Evolutionary conservation across 2,113 vertebrate genomes (phyloP), one percentile per base, ranked within the genome.

Genomic region (Charina bottae): DNA sequence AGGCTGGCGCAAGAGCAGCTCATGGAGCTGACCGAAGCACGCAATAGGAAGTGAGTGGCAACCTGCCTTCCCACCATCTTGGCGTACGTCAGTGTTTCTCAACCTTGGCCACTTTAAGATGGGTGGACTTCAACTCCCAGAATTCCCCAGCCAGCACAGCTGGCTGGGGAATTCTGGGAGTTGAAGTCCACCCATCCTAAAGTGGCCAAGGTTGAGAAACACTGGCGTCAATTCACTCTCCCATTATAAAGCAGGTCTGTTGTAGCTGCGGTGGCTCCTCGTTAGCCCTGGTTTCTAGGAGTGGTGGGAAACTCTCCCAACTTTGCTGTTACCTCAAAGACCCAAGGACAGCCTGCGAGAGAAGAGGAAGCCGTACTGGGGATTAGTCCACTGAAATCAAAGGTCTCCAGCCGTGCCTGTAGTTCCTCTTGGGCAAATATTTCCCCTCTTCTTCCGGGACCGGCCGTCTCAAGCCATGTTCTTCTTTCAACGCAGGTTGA

Each of bases 1-100:
- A 93, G 98, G 58, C 97, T 97, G 0, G 97, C 98, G 19, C 98
- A 98, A 94, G 98, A 98, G 89, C 95, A 98, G 60, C 98, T 98
- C 91, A 97, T 98, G 46, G 98, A 98, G 94, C 97, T 98, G 93
- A 98, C 98, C 0, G 98, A 98, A 94, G 98, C 98, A 89, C 97
- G 98, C 8, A 98, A 98, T 95, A 97, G 97, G 96, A 98, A 98
- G 98, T 98, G 95, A 96, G 94, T 87, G 83, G 86, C 49, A 1
- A 6, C 37, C 8, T 8, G 15, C 6, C 37, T 17, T 24, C 21
- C 12, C 0, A 3, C 59, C 21, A 0, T 7, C 26, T 42, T 42
- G 42, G 42, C 42, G 42, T 42, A 42, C 2, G 3, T 42, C 42
- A 42, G 2, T 42, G 42, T 42, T 42, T 42, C 42, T 42, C 42